phyloP scores from a whole-genome alignment of 2,797 vertebrate genomes.

The Oreochromis mossambicus region DNA sequence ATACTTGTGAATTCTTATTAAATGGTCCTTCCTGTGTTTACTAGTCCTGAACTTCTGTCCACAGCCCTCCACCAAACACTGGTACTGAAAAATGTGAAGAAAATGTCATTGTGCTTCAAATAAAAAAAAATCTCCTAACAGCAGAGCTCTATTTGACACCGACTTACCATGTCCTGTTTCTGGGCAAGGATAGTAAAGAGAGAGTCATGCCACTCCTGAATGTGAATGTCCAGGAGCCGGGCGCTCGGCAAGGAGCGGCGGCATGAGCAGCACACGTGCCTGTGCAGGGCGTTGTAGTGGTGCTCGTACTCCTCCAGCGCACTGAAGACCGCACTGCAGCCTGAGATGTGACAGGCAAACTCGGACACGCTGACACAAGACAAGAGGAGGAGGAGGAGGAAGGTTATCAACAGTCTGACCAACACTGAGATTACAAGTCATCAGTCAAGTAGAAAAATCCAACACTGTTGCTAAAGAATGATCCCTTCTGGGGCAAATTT shows the following conservation, averaged over 20 bases:
- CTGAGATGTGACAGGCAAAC: constrained; percentile 86
- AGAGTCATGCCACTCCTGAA: constrained; percentile 88
- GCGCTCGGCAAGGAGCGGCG: constrained; percentile 84
- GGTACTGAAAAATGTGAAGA: constrained; percentile 76
- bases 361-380: constrained; percentile 79
- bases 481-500: not conserved
- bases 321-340: constrained; percentile 83
- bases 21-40: constrained; percentile 85
- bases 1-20: constrained; percentile 86
- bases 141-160: not conserved
- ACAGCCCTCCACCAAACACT: constrained; percentile 92
- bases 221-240: constrained; percentile 82
- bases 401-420: not conserved
- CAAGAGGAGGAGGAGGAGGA: not conserved
- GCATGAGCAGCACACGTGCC: constrained; percentile 86
- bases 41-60: constrained; percentile 82
- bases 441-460: not conserved
- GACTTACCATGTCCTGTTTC: constrained; percentile 78
- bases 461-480: not conserved
- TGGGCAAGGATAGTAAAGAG: constrained; percentile 83
- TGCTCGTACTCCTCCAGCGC: constrained; percentile 86
- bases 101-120: not conserved
- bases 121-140: not conserved
- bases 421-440: not conserved
- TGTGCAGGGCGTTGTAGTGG: constrained; percentile 89